These are phyloP conservation scores for Triplophysa rosa DNA, from an alignment of 2,113 vertebrate species.

Conservation along the genomic window DNA sequence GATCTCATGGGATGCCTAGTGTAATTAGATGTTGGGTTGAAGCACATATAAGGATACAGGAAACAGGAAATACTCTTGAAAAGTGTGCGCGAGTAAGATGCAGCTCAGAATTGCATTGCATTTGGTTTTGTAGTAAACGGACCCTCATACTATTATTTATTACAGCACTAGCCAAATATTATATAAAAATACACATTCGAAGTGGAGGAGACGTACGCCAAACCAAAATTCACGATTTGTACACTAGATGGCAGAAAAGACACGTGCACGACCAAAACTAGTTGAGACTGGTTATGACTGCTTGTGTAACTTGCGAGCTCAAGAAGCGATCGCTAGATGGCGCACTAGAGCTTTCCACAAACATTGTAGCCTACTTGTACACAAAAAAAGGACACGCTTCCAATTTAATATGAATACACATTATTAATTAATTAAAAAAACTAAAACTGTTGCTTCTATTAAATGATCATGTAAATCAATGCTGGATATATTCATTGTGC, in stretches of 20 bases:
- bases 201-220: neutral
- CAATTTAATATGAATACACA: neutral
- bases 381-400: too few relatives aligned
- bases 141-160: neutral
- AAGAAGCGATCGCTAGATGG: slow-evolving; percentile 43
- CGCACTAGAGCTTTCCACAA: slow-evolving; percentile 22
- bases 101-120: neutral
- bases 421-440: neutral
- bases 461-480: neutral
- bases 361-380: neutral
- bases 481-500: slow-evolving; percentile 19
- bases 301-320: neutral
- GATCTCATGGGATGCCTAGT: neutral
- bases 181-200: neutral
- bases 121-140: too few relatives aligned
- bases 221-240: neutral
- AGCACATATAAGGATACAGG: neutral
- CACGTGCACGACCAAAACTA: slow-evolving; percentile 14
- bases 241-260: slow-evolving; percentile 47
- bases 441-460: neutral
- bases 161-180: neutral
- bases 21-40: neutral
- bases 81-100: neutral
- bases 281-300: slow-evolving; percentile 23
- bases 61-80: slow-evolving; percentile 27